Evolutionary conservation across 2,113 vertebrate species (phyloP), one percentile per base, ranked within the genome.

Genomic region (Rissa tridactyla): DNA sequence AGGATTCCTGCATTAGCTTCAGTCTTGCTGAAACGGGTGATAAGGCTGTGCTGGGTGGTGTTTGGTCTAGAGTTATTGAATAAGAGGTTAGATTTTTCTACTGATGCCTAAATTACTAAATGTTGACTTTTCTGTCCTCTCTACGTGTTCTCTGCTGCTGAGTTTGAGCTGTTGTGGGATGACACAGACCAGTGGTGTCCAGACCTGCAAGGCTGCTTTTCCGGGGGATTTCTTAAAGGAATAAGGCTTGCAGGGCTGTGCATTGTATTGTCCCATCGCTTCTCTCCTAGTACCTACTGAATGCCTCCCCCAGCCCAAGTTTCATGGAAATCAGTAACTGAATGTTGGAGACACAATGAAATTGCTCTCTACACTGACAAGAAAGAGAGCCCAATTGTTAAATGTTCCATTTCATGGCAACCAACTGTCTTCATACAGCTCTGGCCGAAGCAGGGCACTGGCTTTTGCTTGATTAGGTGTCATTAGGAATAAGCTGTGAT

Each of bases 401-500:
- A 49, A 44, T 14, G 23, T 27, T 25, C 22, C 18, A 9, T 49
- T 38, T 62, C 27, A 13, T 2, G 4, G 57, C 64, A 44, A 17
- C n/a, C 42, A 38, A 2, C 22, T 25, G 38, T 38, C 38, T 60
- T 29, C 5, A 1, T 8, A 4, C 2, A 22, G 51, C 88, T 51
- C 29, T 77, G 52, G 86, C 79, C 79, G 7, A 11, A 11, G 9
- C 60, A 22, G 26, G 17, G 27, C 66, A 3, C 42, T 21, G 64
- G 6, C 18, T 54, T 30, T 10, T 12, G 7, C 85, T 38, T 2
- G 10, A 2, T 6, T 2, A 2, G 23, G 18, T n/a, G 36, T 46
- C 23, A 1, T 0, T 5, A 32, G 2, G 15, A 18, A 3, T 2
- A 6, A 49, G 2, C 2, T 61, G 73, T 6, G 79, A 20, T 51